These are phyloP conservation scores for Ips typographus DNA, from an alignment of 1,140 invertebrate genomes.

Conservation along the genomic window DNA sequence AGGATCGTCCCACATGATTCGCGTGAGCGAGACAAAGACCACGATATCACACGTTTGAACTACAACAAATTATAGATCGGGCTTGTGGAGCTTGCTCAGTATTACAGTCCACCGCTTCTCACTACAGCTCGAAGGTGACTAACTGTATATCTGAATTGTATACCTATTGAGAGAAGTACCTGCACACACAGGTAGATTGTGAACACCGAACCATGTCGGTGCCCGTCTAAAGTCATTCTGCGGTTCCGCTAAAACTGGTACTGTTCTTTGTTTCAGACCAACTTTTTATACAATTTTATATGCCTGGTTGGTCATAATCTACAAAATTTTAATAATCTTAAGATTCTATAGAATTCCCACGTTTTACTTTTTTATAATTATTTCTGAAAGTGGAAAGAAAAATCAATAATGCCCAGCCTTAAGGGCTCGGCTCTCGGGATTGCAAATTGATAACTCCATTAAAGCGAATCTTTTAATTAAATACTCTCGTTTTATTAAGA, in stretches of 20 bases:
- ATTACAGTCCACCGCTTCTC: slow-evolving; percentile 23
- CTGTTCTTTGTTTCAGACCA: slow-evolving; percentile 1
- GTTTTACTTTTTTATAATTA: no score
- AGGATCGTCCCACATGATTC: slow-evolving; percentile 28
- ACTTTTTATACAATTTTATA: no score
- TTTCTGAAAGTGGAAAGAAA: no score
- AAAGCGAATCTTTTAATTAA: no score
- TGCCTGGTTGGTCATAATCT: no score
- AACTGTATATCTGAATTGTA: slow-evolving; percentile 34
- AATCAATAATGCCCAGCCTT: no score
- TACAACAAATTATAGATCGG: slow-evolving; percentile 31
- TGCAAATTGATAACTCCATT: no score
- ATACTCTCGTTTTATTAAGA: no score
- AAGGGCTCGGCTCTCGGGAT: no score
- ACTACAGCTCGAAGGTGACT: slow-evolving; percentile 32
- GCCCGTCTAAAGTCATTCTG: slow-evolving; percentile 14
- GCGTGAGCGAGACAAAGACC: slow-evolving; percentile 24
- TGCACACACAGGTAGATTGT: slow-evolving; percentile 31
- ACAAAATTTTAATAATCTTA: no score
- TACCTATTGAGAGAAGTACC: slow-evolving; percentile 31
- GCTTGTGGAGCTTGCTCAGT: slow-evolving; percentile 27
- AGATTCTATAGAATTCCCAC: no score
- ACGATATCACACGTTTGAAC: slow-evolving; percentile 19
- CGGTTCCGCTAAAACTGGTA: slow-evolving; percentile 26
- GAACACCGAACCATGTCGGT: slow-evolving; percentile 32